Base-by-base conservation (phyloP, 2,888 invertebrate genomes). In the Oasisia sp. region DNA sequence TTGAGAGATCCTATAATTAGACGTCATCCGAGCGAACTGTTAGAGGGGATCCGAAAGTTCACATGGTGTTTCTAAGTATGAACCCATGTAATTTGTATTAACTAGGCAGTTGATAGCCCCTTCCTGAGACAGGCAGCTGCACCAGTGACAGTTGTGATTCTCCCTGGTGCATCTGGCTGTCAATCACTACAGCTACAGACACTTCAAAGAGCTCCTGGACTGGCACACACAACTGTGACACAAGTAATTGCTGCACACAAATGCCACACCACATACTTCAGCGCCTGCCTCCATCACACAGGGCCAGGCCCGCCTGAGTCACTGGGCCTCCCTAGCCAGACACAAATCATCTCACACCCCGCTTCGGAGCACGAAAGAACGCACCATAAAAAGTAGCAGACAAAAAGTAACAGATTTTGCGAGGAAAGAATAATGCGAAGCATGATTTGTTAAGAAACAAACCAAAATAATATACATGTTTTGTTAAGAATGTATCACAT, bases 161-260 rank as follows among this genome's bases (percentile, higher is more conserved):
- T 27, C 27, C 14, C n/a, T 7, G 5, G 74, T 74, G 74, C 74
- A 19, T 19, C 74, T 27, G 74, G 74, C 74, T 74, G 74, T 74
- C 74, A 74, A 74, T 74, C 74, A 74, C 74, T 74, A 27, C 50
- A n/a, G 27, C 74, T 74, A 19, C 19, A 74, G 74, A 74, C 74
- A 74, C 74, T 74, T 74, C 74, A 74, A 74, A 74, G 74, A 74
- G 27, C 74, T 74, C 19, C 74, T 27, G 27, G n/a, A 74, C 74
- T 74, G 74, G 27, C 74, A 74, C 74, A 74, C 1, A 19, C 74
- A 74, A 74, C 74, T 74, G 74, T 19, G 74, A 74, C 74, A 74
- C 74, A 74, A 74, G 74, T 74, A 74, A 74, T 74, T 74, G 74
- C 74, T 74, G n/a, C 74, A 74, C 74, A 74, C 19, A 74, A 74